Evolutionary conservation across 2,888 invertebrate genomes (phyloP), one percentile per base, ranked within the genome.

Genomic region (Neuroscelio doddi): DNA sequence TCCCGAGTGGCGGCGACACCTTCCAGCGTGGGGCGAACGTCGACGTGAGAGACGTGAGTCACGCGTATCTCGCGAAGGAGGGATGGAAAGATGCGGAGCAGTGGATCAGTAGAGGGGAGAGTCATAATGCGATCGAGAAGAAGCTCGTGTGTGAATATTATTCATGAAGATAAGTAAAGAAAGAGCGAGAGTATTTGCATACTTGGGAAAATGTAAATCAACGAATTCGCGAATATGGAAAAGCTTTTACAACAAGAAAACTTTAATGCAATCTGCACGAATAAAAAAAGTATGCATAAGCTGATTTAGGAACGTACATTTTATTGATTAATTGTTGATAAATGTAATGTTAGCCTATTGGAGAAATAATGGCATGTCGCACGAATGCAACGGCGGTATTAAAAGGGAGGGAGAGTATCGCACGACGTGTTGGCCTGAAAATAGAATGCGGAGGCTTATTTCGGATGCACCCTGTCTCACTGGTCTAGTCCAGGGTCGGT

Each of bases 1-100:
- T 74, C 80, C 81, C 83, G 81, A 64, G 74, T 69, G 81, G 80
- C 76, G 84, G 83, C 82, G 78, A 72, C 82, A 81, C 79, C 69
- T 75, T 62, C 70, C 79, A 52, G 76, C 73, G 74, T 68, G 53
- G 49, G 66, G 72, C 70, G 69, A 72, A 71, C 74, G 66, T 47
- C 69, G 61, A 71, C 57, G 68, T 64, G 65, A 57, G 51, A 68
- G 51, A 68, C 66, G 73, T 81, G 80, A 81, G 77, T 82, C 82
- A 81, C 78, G 77, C 77, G 76, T 71, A 62, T 56, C 61, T 42
- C 51, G 62, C 47, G 52, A 38, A 34, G 47, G 57, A 38, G 52
- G 58, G 53, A 36, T 46, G 41, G 61, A 5, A 32, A 3, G 34
- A 21, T 15, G 61, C 29, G 39, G 17, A 12, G 16, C 16, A 7